Evolutionary conservation across 2,113 vertebrate species (phyloP), one percentile per base, ranked within the genome.

Genomic region (Misgurnus mizolepis): DNA sequence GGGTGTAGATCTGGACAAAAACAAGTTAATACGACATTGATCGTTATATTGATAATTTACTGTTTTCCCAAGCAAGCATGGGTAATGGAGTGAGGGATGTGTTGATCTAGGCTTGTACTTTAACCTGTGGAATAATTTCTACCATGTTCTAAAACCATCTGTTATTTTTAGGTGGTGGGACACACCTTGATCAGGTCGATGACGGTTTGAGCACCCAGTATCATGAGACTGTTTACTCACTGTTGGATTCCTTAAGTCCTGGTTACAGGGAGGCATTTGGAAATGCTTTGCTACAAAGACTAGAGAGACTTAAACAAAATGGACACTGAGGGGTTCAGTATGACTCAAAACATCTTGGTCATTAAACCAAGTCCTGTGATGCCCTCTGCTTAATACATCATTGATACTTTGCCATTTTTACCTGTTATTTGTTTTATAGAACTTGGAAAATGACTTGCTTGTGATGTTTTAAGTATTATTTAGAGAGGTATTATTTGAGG

Each of bases 211-310:
- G 89, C 85, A 94, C 91, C 34, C 96, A 95, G 2, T 98, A 97
- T 88, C 95, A 99, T 0, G 97, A 99, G 89, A 98, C 96, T 1
- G 94, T 98, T 84, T 99, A 99, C 89, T 99, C 98, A 0, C 90
- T 99, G 74, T 86, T 99, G 91, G 98, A 99, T 80, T 94, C 93
- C 0, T 93, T 99, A 84, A 99, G 98, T 90, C 97, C 96, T 0
- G 96, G 96, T 0, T 99, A 99, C 90, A 95, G 97, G 82, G 95
- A 98, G 72, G 96, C 98, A 3, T 99, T 99, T 77, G 97, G 96
- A 77, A 98, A 97, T 1, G 98, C 97, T 8, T 88, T 99, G 8
- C 94, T 99, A 47, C 95, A 95, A 88, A 94, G 96, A 88, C 91
- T 99, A 18, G 98, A 99, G 89, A 94, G 92, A 76, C 91, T 99